These are phyloP conservation scores for Haliclona indistincta DNA, from an alignment of 37 sponge, comb jelly and placozoan genomes.

Conservation along the genomic window DNA sequence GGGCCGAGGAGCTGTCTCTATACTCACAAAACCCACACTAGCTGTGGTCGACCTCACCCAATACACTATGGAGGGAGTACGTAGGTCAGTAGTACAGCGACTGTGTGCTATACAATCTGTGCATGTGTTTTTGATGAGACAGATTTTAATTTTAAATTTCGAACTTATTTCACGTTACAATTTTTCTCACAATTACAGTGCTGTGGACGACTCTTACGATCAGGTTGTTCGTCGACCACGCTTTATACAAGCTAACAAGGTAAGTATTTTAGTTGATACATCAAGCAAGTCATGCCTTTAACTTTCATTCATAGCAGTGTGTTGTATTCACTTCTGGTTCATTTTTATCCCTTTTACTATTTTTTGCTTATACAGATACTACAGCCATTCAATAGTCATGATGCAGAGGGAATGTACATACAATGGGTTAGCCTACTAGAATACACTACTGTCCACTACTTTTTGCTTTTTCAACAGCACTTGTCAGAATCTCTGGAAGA, in stretches of 20 bases:
- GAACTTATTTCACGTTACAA: no score
- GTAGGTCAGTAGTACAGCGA: slow-evolving; percentile 18
- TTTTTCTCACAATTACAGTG: no score
- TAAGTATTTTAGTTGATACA: background rate
- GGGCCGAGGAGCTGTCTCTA: slow-evolving; percentile 38
- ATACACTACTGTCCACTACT: background rate
- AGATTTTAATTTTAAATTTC: no score
- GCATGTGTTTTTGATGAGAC: no score
- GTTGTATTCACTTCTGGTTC: background rate
- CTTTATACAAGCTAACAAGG: background rate
- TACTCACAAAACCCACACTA: slow-evolving; percentile 41
- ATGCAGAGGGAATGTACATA: slow-evolving; percentile 13
- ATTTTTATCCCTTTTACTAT: background rate
- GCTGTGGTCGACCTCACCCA: slow-evolving; percentile 51
- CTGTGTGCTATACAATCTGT: background rate
- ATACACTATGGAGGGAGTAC: slow-evolving; percentile 53
- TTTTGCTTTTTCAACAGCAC: background rate
- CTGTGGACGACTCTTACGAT: no score
- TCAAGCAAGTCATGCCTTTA: background rate
- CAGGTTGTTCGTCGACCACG: background rate
- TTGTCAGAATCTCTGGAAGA: background rate
- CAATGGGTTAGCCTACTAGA: background rate
- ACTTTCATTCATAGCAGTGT: background rate
- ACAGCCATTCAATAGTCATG: slow-evolving; percentile 10
- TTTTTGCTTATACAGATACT: slow-evolving; percentile 5